Base-by-base conservation (phyloP, 2,797 vertebrate genomes). In the Propithecus perrieri region DNA sequence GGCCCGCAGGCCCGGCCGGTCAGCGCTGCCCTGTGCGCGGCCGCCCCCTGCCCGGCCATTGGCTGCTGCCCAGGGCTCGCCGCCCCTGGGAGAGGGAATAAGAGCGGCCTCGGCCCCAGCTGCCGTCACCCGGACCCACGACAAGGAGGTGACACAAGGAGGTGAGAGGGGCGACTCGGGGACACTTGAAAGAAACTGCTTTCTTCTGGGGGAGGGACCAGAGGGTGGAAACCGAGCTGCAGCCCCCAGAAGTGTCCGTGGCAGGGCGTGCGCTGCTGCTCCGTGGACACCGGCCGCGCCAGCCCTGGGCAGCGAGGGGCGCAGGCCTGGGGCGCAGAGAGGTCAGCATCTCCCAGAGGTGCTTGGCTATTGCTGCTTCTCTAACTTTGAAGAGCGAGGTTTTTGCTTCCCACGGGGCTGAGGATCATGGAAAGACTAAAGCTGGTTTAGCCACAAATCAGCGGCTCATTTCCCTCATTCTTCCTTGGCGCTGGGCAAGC, bases 11-110 rank as follows among this genome's bases (percentile, higher is more conserved):
- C 1, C 15, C 89, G 4, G 30, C 0, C 3, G 46, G 74, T 92
- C 96, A 97, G 89, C 79, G 95, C 50, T 0, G 69, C 59, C 38
- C 91, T 87, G 94, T 94, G 76, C 17, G 18, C 7, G 18, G 53
- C 76, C 41, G 4, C 80, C 91, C 78, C 41, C 12, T 0, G 53
- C 63, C 81, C 57, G 57, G 33, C 95, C 94, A 97, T 96, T 97
- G 98, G 97, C 95, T 55, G 87, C 80, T 53, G 94, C 57, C 72
- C 71, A 35, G 43, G 65, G 46, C 30, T 48, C 48, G 28, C 67
- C 12, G 20, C 14, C 94, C 55, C 53, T 12, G 57, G 35, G 48
- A 43, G 81, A 59, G 48, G n/a, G 61, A 59, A 95, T 96, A 97
- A 97, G 95, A 95, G 50, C 85, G 5, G 20, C 43, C 79, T 46